phyloP scores from a whole-genome alignment of 2,888 invertebrate genomes.

The Agonopterix heracliana region DNA sequence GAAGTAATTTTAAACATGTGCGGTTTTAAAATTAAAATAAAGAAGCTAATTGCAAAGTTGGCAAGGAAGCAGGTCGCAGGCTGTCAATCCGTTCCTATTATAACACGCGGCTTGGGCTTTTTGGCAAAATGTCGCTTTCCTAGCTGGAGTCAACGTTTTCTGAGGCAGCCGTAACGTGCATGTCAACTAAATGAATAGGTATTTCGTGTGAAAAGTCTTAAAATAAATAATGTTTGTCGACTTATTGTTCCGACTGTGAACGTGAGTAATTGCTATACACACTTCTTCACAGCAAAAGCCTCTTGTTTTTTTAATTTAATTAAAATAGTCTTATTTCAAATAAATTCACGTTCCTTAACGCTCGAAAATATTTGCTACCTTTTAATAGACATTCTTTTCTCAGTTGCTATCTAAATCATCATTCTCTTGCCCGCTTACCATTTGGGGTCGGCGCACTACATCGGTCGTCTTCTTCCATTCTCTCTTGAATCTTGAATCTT shows the following conservation, averaged over 20 bases:
- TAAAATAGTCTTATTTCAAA: too few species aligned
- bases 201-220: conserved; percentile 35
- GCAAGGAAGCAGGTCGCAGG: conserved; percentile 60
- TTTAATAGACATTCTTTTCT: too few species aligned
- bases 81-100: conserved; percentile 65
- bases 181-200: conserved; percentile 45
- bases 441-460: too few species aligned
- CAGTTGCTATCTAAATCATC: too few species aligned
- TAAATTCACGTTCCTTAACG: too few species aligned
- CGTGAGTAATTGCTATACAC: conserved; percentile 41
- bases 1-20: conserved; percentile 39
- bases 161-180: conserved; percentile 62
- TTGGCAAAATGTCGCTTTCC: conserved; percentile 58
- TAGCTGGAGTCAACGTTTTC: conserved; percentile 66
- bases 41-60: conserved; percentile 66
- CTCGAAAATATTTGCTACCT: too few species aligned
- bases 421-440: too few species aligned
- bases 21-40: conserved; percentile 7
- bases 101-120: conserved; percentile 47
- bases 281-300: conserved; percentile 18
- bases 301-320: not conserved
- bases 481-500: too few species aligned
- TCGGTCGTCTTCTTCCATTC: too few species aligned
- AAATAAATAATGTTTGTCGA: conserved; percentile 44
- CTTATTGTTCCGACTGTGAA: conserved; percentile 38